phyloP scores from a whole-genome alignment of 2,113 vertebrate species.

The Labrus mixtus region DNA sequence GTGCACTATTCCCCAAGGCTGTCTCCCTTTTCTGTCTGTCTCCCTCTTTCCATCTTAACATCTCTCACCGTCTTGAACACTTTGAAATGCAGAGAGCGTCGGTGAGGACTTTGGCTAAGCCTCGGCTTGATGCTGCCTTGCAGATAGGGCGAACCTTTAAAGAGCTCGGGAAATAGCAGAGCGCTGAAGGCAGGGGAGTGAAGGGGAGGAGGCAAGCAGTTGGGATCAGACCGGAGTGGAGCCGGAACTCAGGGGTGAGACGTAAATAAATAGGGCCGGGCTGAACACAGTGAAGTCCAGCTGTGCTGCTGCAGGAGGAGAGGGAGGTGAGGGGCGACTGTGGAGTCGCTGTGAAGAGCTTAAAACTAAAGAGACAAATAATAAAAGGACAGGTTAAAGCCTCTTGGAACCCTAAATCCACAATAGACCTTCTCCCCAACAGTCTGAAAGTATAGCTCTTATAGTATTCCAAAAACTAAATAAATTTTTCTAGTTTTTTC shows the following conservation, averaged over 20 bases:
- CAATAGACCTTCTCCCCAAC: background rate
- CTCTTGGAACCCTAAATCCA: background rate
- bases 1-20: background rate
- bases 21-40: constrained; percentile 1
- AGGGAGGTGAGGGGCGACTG: background rate
- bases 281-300: constrained; percentile 39
- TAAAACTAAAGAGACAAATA: constrained; percentile 14
- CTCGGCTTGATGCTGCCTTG: constrained; percentile 66
- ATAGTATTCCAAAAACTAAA: too few relatives aligned
- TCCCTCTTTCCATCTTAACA: background rate
- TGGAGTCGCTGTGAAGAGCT: background rate
- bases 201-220: constrained; percentile 30
- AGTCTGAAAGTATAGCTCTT: too few relatives aligned
- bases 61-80: constrained; percentile 27
- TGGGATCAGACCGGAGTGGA: constrained; percentile 46
- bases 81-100: constrained; percentile 75
- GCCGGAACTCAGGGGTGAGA: constrained; percentile 42
- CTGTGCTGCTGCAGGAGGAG: constrained; percentile 36
- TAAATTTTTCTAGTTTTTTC: too few relatives aligned
- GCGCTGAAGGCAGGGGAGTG: constrained; percentile 19
- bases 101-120: constrained; percentile 50
- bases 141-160: constrained; percentile 71
- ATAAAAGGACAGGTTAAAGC: constrained; percentile 3
- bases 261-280: constrained; percentile 68
- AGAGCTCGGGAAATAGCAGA: constrained; percentile 53